Conservation (phyloP, 30 jellyfish, hydroid and myxozoan genomes). For the Aurelia aurita region DNA sequence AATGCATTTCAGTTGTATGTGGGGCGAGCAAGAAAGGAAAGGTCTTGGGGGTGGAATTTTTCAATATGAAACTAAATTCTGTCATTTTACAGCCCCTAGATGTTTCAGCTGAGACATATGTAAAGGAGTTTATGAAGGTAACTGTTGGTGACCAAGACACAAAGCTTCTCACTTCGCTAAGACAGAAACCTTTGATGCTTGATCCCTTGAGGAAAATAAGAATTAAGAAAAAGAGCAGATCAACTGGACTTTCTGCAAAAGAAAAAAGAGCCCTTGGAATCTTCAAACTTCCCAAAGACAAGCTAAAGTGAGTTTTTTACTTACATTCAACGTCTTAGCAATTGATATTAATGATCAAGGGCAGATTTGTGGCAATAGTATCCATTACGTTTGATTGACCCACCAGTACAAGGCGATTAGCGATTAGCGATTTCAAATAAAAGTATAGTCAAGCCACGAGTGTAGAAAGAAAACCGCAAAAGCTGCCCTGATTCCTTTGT, state of each 20-base stretch:
- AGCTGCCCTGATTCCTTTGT: too few species aligned
- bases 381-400: too few species aligned
- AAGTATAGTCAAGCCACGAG: too few species aligned
- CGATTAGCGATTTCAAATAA: too few species aligned
- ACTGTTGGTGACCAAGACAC: constrained; percentile 45
- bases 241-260: constrained; percentile 52
- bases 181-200: constrained; percentile 75
- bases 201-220: constrained; percentile 54
- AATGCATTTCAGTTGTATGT: too few species aligned
- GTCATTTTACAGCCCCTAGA: constrained; percentile 45
- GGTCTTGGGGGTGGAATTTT: too few species aligned
- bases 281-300: constrained; percentile 54
- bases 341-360: too few species aligned
- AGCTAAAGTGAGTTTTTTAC: constrained; percentile 34
- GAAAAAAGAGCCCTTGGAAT: constrained; percentile 69
- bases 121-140: constrained; percentile 45
- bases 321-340: too few species aligned
- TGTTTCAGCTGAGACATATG: constrained; percentile 28
- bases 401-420: too few species aligned
- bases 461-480: too few species aligned
- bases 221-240: constrained; percentile 33
- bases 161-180: constrained; percentile 17
- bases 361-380: too few species aligned
- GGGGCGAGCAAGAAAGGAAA: too few species aligned
- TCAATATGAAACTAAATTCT: background rate